phyloP scores from a whole-genome alignment of 2,113 vertebrate genomes.

The Columba livia region DNA sequence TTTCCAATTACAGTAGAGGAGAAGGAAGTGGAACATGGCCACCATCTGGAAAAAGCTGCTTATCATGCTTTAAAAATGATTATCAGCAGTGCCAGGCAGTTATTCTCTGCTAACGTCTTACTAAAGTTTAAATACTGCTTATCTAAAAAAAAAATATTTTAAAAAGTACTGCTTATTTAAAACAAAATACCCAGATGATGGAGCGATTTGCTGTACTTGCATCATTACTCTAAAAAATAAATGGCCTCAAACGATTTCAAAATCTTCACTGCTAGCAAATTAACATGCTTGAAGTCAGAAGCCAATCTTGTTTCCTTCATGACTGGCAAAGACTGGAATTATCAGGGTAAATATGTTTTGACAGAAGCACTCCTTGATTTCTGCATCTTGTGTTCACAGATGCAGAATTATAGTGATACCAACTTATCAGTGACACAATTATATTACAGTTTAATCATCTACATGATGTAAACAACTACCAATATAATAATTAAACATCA shows the following conservation, averaged over 20 bases:
- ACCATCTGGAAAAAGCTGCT: conserved; percentile 70
- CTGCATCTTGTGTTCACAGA: not conserved
- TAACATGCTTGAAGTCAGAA: not conserved
- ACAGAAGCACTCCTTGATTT: not conserved
- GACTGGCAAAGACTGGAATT: not conserved
- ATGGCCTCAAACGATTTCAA: not conserved
- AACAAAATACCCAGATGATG: not conserved
- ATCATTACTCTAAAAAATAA: not conserved
- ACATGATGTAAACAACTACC: not conserved
- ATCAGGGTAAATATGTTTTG: not conserved
- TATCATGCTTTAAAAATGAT: not conserved
- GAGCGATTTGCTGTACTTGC: not conserved
- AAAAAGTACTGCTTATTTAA: not conserved
- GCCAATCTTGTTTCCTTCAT: not conserved
- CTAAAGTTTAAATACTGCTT: not conserved
- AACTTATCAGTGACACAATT: not conserved
- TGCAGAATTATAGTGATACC: not conserved
- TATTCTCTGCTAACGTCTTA: not conserved
- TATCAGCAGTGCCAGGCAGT: not conserved
- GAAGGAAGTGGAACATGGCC: conserved; percentile 11
- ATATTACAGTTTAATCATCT: not conserved
- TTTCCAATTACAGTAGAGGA: conserved; percentile 47
- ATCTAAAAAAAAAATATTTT: too few species aligned
- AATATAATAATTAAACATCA: not conserved
- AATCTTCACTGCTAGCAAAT: not conserved